These are phyloP conservation scores for Entelurus aequoreus DNA, from an alignment of 2,113 vertebrate genomes.

Conservation along the genomic window DNA sequence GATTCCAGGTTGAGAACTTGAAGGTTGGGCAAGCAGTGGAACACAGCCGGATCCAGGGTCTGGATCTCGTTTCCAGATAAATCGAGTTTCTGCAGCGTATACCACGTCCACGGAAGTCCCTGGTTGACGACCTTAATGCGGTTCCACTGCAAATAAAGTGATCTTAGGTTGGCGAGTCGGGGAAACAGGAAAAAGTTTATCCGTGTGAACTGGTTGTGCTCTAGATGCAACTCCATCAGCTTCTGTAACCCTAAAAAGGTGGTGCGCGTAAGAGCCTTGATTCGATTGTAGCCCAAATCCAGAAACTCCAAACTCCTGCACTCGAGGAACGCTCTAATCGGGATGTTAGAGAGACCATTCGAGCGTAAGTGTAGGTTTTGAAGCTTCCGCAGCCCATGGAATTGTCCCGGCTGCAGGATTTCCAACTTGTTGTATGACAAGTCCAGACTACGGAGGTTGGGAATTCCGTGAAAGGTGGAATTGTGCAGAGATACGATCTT, in stretches of 20 bases:
- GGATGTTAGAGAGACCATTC: slow-evolving; percentile 88
- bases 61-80: slow-evolving; percentile 96
- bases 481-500: slow-evolving; percentile 90
- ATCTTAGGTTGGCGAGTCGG: slow-evolving; percentile 90
- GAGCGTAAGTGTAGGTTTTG: slow-evolving; percentile 92
- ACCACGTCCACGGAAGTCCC: slow-evolving; percentile 95
- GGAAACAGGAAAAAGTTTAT: slow-evolving; percentile 98
- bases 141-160: slow-evolving; percentile 96
- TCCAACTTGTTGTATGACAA: slow-evolving; percentile 97
- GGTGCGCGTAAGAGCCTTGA: slow-evolving; percentile 89
- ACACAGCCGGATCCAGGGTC: slow-evolving; percentile 88
- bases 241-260: slow-evolving; percentile 91
- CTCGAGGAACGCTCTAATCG: slow-evolving; percentile 90
- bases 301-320: slow-evolving; percentile 96
- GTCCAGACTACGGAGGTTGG: slow-evolving; percentile 95
- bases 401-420: slow-evolving; percentile 87
- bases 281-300: slow-evolving; percentile 95
- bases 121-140: slow-evolving; percentile 92
- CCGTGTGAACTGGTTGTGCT: slow-evolving; percentile 97
- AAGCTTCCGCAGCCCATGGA: slow-evolving; percentile 92
- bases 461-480: slow-evolving; percentile 91
- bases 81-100: slow-evolving; percentile 95
- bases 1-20: slow-evolving; percentile 96
- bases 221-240: slow-evolving; percentile 93
- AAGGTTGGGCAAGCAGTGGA: slow-evolving; percentile 94